Evolutionary conservation across 2,888 invertebrate species (phyloP).

Genomic region (Hofmannophila pseudospretella): DNA sequence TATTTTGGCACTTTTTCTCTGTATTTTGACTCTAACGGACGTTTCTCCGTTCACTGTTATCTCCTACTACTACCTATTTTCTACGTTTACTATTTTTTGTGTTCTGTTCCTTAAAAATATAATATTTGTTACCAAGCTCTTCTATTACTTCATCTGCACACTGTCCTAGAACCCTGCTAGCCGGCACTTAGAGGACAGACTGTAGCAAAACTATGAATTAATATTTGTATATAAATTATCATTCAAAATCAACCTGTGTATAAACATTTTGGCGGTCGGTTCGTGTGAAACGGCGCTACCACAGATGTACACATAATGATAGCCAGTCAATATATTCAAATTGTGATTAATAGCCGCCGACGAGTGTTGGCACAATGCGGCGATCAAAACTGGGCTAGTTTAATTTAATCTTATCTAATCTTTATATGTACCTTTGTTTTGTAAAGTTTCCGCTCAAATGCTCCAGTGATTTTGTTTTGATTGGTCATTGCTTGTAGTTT

Average conservation of each 20-base stretch:
- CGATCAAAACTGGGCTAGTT: conserved; percentile 21
- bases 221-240: too few relatives aligned
- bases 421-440: conserved; percentile 9
- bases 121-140: too few relatives aligned
- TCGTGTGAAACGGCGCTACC: conserved; percentile 54
- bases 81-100: too few relatives aligned
- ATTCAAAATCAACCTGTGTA: conserved; percentile 45
- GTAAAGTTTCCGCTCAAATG: conserved; percentile 33
- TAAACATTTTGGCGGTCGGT: conserved; percentile 29
- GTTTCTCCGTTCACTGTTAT: too few relatives aligned
- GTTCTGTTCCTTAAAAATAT: too few relatives aligned
- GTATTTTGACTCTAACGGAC: too few relatives aligned
- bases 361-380: conserved; percentile 31
- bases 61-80: too few relatives aligned
- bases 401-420: conserved; percentile 13
- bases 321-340: conserved; percentile 66
- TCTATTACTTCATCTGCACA: too few relatives aligned
- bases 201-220: too few relatives aligned
- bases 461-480: conserved; percentile 24
- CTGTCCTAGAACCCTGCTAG: too few relatives aligned
- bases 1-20: too few relatives aligned
- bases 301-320: conserved; percentile 51
- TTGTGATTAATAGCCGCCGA: conserved; percentile 60
- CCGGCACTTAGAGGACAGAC: too few relatives aligned
- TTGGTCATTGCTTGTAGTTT: conserved; percentile 24